Evolutionary conservation across 2,797 vertebrate genomes (phyloP).

Genomic region (Neoniphon sammara): DNA sequence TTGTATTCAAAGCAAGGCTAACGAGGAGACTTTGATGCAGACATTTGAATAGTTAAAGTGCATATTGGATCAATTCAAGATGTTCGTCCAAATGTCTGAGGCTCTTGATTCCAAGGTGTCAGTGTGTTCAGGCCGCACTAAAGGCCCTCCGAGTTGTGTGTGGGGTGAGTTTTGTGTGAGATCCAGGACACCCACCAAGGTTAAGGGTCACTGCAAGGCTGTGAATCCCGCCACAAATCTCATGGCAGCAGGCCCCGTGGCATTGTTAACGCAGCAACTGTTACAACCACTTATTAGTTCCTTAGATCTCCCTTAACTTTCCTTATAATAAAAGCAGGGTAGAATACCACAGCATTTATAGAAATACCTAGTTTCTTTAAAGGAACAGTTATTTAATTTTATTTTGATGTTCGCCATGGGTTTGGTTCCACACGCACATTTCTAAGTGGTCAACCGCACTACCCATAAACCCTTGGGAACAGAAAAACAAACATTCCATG

Average conservation of each 20-base stretch:
- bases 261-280: constrained; percentile 33
- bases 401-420: constrained; percentile 59
- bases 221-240: constrained; percentile 38
- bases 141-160: not conserved
- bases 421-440: constrained; percentile 65
- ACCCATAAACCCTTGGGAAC: constrained; percentile 70
- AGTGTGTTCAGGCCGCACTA: not conserved
- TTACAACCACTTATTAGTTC: constrained; percentile 51
- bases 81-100: not conserved
- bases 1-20: constrained; percentile 42
- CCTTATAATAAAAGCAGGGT: constrained; percentile 41
- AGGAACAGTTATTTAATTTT: constrained; percentile 60
- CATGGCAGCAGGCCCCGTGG: constrained; percentile 26
- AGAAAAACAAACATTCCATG: constrained; percentile 64
- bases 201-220: constrained; percentile 41
- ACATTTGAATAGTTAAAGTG: constrained; percentile 30
- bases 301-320: constrained; percentile 50
- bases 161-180: not conserved
- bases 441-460: constrained; percentile 66
- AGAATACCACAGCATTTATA: constrained; percentile 61
- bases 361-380: constrained; percentile 58
- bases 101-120: not conserved
- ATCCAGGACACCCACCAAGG: constrained; percentile 29
- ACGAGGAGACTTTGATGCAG: constrained; percentile 30
- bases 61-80: constrained; percentile 22